A percentile compares a stretch with the other conserved stretches of the same genome.
Evolutionary conservation across 2,888 invertebrate genomes (phyloP).

Genomic region (Perizoma flavofasciatum): DNA sequence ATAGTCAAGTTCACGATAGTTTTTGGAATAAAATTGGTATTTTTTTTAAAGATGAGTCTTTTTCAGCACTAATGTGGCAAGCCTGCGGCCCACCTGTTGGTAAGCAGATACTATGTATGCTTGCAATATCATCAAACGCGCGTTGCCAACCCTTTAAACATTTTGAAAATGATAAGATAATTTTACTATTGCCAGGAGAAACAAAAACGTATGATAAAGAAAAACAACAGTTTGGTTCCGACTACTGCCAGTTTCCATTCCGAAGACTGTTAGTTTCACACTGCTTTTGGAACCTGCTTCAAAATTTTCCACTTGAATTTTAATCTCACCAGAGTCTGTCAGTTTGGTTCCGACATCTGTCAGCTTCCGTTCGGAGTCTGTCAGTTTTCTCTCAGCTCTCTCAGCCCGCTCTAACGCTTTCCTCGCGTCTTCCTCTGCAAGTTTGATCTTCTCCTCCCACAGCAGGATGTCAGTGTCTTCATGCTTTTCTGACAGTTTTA

Average conservation of each 20-base stretch:
- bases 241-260: slow-evolving; percentile 3
- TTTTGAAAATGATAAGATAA: too few species aligned
- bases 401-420: slow-evolving; percentile 85
- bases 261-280: background rate
- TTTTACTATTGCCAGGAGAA: too few species aligned
- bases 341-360: background rate
- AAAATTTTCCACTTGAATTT: too few species aligned
- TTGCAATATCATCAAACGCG: too few species aligned
- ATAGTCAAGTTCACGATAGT: too few species aligned
- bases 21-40: too few species aligned
- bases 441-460: slow-evolving; percentile 87
- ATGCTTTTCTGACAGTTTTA: slow-evolving; percentile 86
- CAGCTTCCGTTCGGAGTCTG: slow-evolving; percentile 30
- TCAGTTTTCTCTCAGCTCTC: slow-evolving; percentile 60
- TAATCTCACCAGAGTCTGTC: background rate
- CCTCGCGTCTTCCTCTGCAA: slow-evolving; percentile 87
- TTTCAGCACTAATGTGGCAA: too few species aligned
- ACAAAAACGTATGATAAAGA: too few species aligned
- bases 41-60: too few species aligned
- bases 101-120: too few species aligned
- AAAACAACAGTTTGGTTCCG: slow-evolving; percentile 1
- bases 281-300: background rate
- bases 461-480: slow-evolving; percentile 87
- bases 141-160: too few species aligned
- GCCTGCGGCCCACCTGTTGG: too few species aligned